These are phyloP conservation scores for Notamacropus eugenii DNA, from an alignment of 2,797 vertebrate genomes.

Conservation along the genomic window DNA sequence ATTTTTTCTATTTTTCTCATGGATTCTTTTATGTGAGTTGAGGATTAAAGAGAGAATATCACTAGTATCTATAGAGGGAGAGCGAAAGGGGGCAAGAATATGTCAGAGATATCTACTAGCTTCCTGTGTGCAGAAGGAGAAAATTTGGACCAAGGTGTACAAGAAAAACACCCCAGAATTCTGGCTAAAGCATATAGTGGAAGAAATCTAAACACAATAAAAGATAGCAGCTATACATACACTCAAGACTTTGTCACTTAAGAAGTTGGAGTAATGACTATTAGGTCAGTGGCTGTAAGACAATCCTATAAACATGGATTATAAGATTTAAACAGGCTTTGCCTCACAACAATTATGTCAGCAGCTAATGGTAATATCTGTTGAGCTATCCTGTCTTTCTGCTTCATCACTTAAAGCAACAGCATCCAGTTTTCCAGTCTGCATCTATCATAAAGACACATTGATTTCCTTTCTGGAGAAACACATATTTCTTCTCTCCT, in stretches of 20 bases:
- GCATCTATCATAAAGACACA: constrained; percentile 88
- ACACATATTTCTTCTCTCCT: constrained; percentile 86
- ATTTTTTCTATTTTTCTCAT: neutral
- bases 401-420: constrained; percentile 80
- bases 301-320: constrained; percentile 81
- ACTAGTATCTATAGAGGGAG: no score
- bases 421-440: constrained; percentile 75
- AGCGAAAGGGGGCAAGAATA: neutral
- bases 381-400: constrained; percentile 51
- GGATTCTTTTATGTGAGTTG: neutral
- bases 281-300: constrained; percentile 77
- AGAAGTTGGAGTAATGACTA: constrained; percentile 66
- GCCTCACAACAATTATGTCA: constrained; percentile 68
- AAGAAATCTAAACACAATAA: constrained; percentile 67
- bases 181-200: constrained; percentile 58
- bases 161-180: constrained; percentile 10
- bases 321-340: constrained; percentile 75
- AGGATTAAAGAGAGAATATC: constrained; percentile 30
- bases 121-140: neutral
- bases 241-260: constrained; percentile 57
- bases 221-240: neutral
- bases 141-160: neutral
- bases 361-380: constrained; percentile 69
- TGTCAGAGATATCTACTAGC: neutral
- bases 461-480: constrained; percentile 87